Percentiles rank a stretch among this genome's conserved stretches.
Evolutionary conservation across 2,797 vertebrate genomes (phyloP).

Genomic region (Neoniphon sammara): DNA sequence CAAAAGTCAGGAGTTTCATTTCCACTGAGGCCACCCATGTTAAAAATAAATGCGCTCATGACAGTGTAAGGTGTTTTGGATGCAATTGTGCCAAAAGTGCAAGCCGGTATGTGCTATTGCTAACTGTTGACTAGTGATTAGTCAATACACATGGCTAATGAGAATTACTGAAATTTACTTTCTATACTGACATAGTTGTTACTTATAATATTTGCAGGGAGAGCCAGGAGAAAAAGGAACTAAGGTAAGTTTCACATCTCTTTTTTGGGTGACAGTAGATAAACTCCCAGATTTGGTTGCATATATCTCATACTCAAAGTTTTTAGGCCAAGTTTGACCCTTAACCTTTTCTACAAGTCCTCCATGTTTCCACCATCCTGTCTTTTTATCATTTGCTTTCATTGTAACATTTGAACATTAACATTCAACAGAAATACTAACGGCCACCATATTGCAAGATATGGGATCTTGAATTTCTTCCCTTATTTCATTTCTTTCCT

Average conservation of each 20-base stretch:
- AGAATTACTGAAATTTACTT: not conserved
- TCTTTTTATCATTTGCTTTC: no score
- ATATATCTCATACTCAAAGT: no score
- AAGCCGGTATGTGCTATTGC: not conserved
- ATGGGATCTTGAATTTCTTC: no score
- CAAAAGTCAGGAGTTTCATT: not conserved
- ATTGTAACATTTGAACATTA: no score
- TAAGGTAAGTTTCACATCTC: conserved; percentile 78
- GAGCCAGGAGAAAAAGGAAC: conserved; percentile 85
- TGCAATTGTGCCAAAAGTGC: not conserved
- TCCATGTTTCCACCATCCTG: not conserved
- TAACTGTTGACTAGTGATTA: not conserved
- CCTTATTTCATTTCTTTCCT: no score
- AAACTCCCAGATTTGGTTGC: not conserved
- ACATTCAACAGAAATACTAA: no score
- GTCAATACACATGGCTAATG: conserved; percentile 24
- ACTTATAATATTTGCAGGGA: conserved; percentile 79
- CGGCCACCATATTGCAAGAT: no score
- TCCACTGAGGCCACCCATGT: not conserved
- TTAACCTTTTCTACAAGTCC: not conserved
- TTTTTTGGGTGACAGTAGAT: not conserved
- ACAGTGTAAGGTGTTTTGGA: not conserved
- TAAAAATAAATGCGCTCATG: not conserved
- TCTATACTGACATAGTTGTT: not conserved
- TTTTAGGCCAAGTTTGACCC: not conserved